Evolutionary conservation across 2,888 invertebrate species (phyloP).

Genomic region (Ophraella communa): DNA sequence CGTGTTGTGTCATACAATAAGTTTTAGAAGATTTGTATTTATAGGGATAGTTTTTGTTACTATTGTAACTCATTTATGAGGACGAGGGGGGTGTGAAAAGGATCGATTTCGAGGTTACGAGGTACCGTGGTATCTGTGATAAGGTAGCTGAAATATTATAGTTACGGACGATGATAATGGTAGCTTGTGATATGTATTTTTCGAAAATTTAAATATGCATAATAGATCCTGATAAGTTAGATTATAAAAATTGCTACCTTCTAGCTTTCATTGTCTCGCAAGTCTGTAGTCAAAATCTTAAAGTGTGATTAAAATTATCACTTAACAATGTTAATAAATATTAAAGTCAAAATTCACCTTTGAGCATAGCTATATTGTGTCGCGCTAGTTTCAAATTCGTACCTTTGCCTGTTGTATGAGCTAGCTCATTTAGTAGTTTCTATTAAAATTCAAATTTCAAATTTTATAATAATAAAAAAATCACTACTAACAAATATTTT

Average conservation of each 20-base stretch:
- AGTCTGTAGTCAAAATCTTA: no score
- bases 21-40: background rate
- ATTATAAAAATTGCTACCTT: no score
- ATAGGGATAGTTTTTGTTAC: constrained; percentile 17
- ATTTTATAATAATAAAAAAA: background rate
- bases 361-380: background rate
- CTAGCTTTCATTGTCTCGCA: no score
- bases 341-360: background rate
- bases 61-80: constrained; percentile 14
- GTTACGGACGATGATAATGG: background rate
- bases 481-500: no score
- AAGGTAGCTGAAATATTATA: constrained; percentile 16
- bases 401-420: background rate
- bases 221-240: no score
- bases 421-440: background rate
- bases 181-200: constrained; percentile 1
- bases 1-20: constrained; percentile 94
- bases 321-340: background rate
- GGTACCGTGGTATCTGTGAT: constrained; percentile 35
- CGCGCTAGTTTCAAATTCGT: background rate
- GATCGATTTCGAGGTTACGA: constrained; percentile 16
- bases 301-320: no score
- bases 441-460: background rate
- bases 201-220: background rate
- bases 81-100: constrained; percentile 10